A percentile compares a stretch with the other conserved stretches of the same genome.
Evolutionary conservation across 2,888 invertebrate species (phyloP).

Genomic region (Bellardia bayeri): DNA sequence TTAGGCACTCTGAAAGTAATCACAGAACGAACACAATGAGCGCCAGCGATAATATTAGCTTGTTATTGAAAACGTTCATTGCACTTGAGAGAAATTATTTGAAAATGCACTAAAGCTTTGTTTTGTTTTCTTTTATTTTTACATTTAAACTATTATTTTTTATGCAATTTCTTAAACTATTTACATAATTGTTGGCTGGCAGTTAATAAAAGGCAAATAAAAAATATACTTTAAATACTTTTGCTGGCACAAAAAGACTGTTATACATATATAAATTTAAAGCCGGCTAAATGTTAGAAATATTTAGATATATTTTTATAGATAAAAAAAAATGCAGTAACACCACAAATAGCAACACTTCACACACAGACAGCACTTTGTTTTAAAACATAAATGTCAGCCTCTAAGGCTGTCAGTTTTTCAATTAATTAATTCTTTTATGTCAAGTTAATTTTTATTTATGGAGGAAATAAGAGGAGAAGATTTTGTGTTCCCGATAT

Average conservation of each 20-base stretch:
- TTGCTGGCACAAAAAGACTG: neutral
- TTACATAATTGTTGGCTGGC: slow-evolving; percentile 26
- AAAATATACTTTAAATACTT: neutral
- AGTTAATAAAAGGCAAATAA: neutral
- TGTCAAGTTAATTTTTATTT: slow-evolving; percentile 58
- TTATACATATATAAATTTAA: neutral
- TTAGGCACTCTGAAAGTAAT: neutral
- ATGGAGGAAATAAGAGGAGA: slow-evolving; percentile 41
- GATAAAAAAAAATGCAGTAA: slow-evolving; percentile 11
- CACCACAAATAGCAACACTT: neutral
- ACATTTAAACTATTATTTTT: slow-evolving; percentile 29
- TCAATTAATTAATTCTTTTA: slow-evolving; percentile 30
- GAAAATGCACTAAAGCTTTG: slow-evolving; percentile 38
- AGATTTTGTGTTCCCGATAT: slow-evolving; percentile 1
- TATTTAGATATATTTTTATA: neutral
- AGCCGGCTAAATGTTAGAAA: slow-evolving; percentile 6
- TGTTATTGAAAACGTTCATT: slow-evolving; percentile 58
- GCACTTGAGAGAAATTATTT: slow-evolving; percentile 24
- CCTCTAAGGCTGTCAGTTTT: slow-evolving; percentile 30
- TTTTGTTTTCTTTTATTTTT: slow-evolving; percentile 26
- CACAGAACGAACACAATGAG: slow-evolving; percentile 19
- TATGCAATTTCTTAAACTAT: neutral
- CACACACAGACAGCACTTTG: neutral
- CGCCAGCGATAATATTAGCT: neutral
- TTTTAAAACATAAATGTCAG: slow-evolving; percentile 33